Base-by-base conservation (phyloP, 2,113 vertebrate genomes). In the Labeo rohita region DNA sequence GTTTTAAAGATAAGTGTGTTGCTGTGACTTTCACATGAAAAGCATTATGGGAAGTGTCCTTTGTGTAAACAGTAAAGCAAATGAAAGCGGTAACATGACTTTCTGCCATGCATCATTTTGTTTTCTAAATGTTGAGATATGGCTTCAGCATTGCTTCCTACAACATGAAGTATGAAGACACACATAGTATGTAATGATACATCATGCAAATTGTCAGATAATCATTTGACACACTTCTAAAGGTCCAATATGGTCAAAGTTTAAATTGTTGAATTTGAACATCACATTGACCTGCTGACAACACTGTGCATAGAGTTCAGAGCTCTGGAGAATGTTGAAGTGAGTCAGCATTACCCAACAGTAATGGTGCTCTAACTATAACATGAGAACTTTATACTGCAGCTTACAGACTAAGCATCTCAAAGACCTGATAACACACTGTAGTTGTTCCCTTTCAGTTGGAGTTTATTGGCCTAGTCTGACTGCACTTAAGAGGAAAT, bases 401-500 rank as follows among this genome's bases (percentile, higher is more conserved):
- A 73, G 9, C 70, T 43, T 7, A 43, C 54, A 56, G 15, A n/a
- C 52, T 59, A n/a, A 43, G n/a, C 36, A 59, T 59, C 18, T 80
- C 18, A 61, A 18, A 21, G 52, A 78, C 16, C 59, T n/a, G 76
- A 6, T 36, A 59, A 79, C 76, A 45, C 21, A 28, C 45, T 5
- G 18, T 21, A 12, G 15, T 77, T 56, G 18, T 47, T 45, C 6
- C 9, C 12, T 28, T 80, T 61, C 11, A 54, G 16, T 39, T 56
- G 50, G 50, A 56, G 18, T 80, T 79, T 59, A 61, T 47, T 43
- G 76, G 6, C 54, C 56, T 15, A 28, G 54, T 63, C 45, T 7
- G n/a, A 49, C n/a, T 63, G 79, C 79, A 49, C 79, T 80, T 50
- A 75, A 75, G 39, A 54, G 13, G 13, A 43, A 79, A 61, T n/a